phyloP scores from a whole-genome alignment of 2,797 vertebrate genomes.

The Sarcoramphus papa region DNA sequence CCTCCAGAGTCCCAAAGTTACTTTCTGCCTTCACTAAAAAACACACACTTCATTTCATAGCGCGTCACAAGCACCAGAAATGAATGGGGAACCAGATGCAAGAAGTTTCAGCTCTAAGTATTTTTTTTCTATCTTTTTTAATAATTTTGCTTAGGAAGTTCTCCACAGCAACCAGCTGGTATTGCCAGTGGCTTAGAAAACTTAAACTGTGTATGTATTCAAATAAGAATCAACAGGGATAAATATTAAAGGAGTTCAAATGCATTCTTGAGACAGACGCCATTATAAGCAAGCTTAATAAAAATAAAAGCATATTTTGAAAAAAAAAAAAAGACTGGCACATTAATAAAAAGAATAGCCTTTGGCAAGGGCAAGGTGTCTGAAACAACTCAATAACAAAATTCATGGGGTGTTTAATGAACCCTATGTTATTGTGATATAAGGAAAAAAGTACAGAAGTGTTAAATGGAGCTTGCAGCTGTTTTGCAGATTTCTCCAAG shows the following conservation, averaged over 20 bases:
- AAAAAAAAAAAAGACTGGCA: neutral
- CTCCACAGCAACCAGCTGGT: neutral
- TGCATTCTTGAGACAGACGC: neutral
- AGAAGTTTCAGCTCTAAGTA: neutral
- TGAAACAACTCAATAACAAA: slow-evolving; percentile 40
- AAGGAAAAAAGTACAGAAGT: slow-evolving; percentile 3
- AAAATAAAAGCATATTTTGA: neutral
- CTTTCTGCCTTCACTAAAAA: neutral
- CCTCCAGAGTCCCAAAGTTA: neutral
- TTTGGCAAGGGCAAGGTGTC: slow-evolving; percentile 39
- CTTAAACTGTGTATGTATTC: neutral
- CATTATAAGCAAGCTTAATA: slow-evolving; percentile 1
- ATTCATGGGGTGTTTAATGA: slow-evolving; percentile 56
- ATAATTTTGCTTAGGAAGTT: neutral
- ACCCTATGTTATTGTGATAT: slow-evolving; percentile 6
- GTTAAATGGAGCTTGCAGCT: slow-evolving; percentile 47
- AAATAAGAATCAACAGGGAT: neutral
- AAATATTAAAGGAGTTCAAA: slow-evolving; percentile 5
- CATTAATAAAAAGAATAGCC: slow-evolving; percentile 37
- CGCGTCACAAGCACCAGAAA: neutral
- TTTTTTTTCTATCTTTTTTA: neutral
- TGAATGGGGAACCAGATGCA: neutral
- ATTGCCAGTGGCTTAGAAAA: neutral
- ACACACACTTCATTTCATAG: neutral
- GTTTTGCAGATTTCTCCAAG: slow-evolving; percentile 26